Evolutionary conservation across 1,140 invertebrate genomes (phyloP).

Genomic region (Mya arenaria): DNA sequence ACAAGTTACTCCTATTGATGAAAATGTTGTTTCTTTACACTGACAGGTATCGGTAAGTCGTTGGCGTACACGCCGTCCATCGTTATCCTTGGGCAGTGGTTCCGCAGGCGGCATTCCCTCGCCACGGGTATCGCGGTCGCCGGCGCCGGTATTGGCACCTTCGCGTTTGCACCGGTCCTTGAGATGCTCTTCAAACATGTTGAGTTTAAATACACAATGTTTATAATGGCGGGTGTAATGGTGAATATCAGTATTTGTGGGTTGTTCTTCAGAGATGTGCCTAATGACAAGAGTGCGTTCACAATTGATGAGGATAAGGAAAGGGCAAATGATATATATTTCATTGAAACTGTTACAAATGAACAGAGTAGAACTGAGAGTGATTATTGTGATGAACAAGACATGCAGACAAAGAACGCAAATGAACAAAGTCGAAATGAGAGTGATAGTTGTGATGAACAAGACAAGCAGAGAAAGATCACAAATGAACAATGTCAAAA

Average conservation of each 20-base stretch:
- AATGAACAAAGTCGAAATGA: no score
- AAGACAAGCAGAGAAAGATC: no score
- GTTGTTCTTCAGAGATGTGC: conserved; percentile 19
- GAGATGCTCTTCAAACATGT: conserved; percentile 57
- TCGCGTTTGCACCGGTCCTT: conserved; percentile 73
- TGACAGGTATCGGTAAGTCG: conserved; percentile 70
- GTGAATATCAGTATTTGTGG: conserved; percentile 52
- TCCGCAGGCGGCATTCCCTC: conserved; percentile 57
- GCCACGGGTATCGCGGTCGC: conserved; percentile 69
- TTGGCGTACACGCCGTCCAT: conserved; percentile 63
- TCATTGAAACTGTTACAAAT: not conserved
- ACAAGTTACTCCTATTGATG: not conserved
- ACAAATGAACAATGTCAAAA: no score
- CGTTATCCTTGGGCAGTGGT: conserved; percentile 67
- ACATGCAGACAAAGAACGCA: no score
- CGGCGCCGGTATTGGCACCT: conserved; percentile 70
- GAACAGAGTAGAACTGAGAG: not conserved
- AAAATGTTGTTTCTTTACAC: not conserved
- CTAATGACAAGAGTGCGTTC: no score
- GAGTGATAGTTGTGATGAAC: no score
- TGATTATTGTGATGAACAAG: no score
- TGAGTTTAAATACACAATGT: conserved; percentile 28
- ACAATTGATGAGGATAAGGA: no score
- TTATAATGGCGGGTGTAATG: conserved; percentile 49
- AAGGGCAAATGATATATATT: no score